phyloP scores from a whole-genome alignment of 2,113 vertebrate species.

The Lasiurus borealis region DNA sequence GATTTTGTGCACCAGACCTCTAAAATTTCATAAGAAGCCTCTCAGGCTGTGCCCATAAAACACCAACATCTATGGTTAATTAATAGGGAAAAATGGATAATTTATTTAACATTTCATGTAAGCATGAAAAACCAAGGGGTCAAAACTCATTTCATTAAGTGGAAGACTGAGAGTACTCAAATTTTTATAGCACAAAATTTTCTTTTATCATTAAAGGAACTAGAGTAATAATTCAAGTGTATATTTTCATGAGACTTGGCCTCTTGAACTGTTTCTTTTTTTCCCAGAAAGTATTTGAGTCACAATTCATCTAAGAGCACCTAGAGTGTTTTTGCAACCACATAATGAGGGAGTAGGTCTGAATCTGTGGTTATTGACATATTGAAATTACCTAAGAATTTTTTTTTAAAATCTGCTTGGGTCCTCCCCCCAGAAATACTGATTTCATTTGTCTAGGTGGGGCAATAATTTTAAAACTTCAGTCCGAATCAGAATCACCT shows the following conservation, averaged over 20 bases:
- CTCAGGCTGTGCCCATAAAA: not conserved
- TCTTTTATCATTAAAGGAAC: not conserved
- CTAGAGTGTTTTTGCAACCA: not conserved
- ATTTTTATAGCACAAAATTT: not conserved
- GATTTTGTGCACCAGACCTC: too few relatives aligned
- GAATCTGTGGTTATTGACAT: not conserved
- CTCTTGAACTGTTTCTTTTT: not conserved
- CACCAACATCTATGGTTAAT: not conserved
- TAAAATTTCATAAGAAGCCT: not conserved
- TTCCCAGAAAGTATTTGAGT: not conserved
- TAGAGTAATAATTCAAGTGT: not conserved
- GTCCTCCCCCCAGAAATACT: not conserved
- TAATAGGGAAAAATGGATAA: not conserved
- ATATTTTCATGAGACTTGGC: not conserved
- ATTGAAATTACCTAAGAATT: not conserved
- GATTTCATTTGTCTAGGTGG: not conserved
- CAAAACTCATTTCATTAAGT: not conserved
- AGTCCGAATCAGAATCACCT: not conserved
- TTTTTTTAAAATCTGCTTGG: not conserved
- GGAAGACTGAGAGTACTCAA: not conserved
- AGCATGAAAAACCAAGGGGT: not conserved
- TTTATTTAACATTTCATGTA: conserved; percentile 1
- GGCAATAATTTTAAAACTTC: not conserved
- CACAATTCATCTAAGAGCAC: not conserved
- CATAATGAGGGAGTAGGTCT: not conserved